Evolutionary conservation across 1,140 invertebrate species (phyloP), one percentile per base, ranked within the genome.

Genomic region (Formica selysi): DNA sequence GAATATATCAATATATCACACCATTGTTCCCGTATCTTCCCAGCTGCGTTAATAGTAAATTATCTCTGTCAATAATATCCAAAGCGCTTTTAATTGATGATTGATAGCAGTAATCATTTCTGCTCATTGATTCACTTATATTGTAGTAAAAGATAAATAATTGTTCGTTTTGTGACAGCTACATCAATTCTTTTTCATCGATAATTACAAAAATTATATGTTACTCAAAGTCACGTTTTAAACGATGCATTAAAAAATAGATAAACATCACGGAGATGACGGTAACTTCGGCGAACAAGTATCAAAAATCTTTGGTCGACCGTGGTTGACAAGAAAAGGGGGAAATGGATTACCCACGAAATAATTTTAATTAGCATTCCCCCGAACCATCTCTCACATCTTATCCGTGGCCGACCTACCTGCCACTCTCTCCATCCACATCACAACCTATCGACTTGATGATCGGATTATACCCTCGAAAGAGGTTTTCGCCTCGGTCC

Each of bases 351-450:
- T 89, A 90, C 70, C 81, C 41, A 57, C 86, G 74, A 84, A 90
- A 89, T 91, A 91, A 86, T 91, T 92, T 91, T 90, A 93, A 93
- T 93, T 93, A 93, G 90, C 78, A 62, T 78, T 22, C 79, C 16
- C 76, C 41, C 64, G 26, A 16, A 76, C 11, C 54, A 41, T 68
- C 65, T 7, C n/a, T 59, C 32, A 11, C 29, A 41, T 76, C 68
- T 62, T 44, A 57, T 81, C 67, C 22, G 38, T 6, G 1, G 48
- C 10, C 71, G 44, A 81, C 48, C 68, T 85, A 76, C 68, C 70
- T 81, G 57, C 76, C 70, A 61, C 41, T 76, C 51, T 86, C 83
- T 70, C 61, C 80, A 29, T 57, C 54, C 87, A 51, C 67, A 88
- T 85, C 84, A 84, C 87, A 81, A 84, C 85, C 84, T 91, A 91